These are phyloP conservation scores for Netelia fuscicornis DNA, from an alignment of 2,888 invertebrate genomes.

Conservation along the genomic window DNA sequence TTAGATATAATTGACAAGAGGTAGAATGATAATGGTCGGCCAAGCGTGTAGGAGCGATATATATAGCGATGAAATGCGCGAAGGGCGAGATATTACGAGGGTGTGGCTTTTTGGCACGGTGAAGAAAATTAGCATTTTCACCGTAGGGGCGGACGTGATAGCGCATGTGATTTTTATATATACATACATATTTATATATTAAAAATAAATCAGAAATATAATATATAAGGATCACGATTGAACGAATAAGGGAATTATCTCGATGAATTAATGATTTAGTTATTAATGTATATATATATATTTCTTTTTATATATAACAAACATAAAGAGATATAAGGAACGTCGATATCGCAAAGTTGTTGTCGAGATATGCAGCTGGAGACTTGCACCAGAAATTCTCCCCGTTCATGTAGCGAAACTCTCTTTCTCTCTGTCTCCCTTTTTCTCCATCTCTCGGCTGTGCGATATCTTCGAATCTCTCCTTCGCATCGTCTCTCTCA, in stretches of 20 bases:
- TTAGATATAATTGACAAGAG: constrained; percentile 21
- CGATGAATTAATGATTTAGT: no score
- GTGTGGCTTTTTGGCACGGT: constrained; percentile 68
- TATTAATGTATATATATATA: constrained; percentile 4
- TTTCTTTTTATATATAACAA: background rate
- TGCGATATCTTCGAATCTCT: constrained; percentile 79
- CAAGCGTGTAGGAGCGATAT: constrained; percentile 21
- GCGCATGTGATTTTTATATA: constrained; percentile 65
- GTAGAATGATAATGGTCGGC: constrained; percentile 40
- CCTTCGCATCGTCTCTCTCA: constrained; percentile 72
- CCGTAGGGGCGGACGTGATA: constrained; percentile 74
- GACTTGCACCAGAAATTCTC: constrained; percentile 69
- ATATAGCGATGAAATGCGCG: constrained; percentile 32
- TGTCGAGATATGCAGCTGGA: constrained; percentile 77
- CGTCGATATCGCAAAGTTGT: constrained; percentile 74
- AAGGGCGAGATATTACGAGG: constrained; percentile 47
- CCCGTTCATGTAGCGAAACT: constrained; percentile 47
- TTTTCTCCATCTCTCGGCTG: constrained; percentile 56
- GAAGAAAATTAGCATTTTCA: constrained; percentile 78
- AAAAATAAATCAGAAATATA: no score
- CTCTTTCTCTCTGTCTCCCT: constrained; percentile 6
- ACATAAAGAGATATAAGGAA: no score
- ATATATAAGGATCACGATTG: no score
- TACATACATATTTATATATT: background rate
- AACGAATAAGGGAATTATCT: no score